Evolutionary conservation across 2,888 invertebrate genomes (phyloP).

Genomic region (Diarsia dahlii): DNA sequence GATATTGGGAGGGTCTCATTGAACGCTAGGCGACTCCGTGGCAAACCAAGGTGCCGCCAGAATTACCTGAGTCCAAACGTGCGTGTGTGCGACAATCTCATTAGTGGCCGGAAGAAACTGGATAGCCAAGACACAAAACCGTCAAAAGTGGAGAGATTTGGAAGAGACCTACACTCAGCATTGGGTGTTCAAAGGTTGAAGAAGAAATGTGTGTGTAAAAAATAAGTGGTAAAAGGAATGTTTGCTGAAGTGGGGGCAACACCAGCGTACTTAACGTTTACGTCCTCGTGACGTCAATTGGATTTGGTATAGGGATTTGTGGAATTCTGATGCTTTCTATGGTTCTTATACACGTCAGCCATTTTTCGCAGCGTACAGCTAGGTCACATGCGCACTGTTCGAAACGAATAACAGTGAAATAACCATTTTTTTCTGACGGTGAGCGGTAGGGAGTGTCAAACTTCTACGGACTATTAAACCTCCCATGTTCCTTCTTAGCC

Average conservation of each 20-base stretch:
- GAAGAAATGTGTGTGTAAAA: background rate
- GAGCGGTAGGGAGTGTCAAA: no score
- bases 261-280: background rate
- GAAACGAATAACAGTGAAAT: conserved; percentile 17
- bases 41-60: background rate
- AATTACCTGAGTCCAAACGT: background rate
- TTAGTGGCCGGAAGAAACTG: no score
- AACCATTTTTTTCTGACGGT: background rate
- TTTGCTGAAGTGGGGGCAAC: background rate
- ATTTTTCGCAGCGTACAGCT: background rate
- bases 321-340: background rate
- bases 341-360: background rate
- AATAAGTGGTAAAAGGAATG: background rate
- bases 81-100: no score
- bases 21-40: background rate
- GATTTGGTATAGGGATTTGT: background rate
- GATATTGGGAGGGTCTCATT: background rate
- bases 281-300: background rate
- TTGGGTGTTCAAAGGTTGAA: no score
- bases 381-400: background rate
- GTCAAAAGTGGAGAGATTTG: no score
- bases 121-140: no score
- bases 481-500: no score
- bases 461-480: no score
- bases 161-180: no score